Evolutionary conservation across 2,888 invertebrate species (phyloP).

Genomic region (Clepsis dumicolana): DNA sequence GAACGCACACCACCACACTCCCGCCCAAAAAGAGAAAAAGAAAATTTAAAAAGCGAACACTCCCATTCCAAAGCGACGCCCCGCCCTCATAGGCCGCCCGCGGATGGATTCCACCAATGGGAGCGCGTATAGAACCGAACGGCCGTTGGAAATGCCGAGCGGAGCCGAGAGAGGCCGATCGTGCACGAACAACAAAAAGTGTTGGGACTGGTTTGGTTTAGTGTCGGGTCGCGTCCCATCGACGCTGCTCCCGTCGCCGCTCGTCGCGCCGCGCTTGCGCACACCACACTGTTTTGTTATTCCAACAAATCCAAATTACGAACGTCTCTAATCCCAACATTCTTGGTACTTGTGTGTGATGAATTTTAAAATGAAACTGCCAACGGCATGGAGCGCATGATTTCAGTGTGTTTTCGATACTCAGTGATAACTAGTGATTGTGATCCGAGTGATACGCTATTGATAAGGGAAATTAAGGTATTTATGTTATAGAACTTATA

Average conservation of each 20-base stretch:
- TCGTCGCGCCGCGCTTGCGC: constrained; percentile 77
- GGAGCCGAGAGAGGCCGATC: constrained; percentile 73
- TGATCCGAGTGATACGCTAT: constrained; percentile 77
- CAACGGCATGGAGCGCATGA: constrained; percentile 82
- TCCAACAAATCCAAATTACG: constrained; percentile 41
- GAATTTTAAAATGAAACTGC: constrained; percentile 74
- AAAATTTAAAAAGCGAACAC: constrained; percentile 84
- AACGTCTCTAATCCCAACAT: constrained; percentile 39
- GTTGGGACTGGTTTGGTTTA: constrained; percentile 84
- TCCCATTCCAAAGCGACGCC: constrained; percentile 69
- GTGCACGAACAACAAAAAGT: constrained; percentile 83
- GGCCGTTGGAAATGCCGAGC: constrained; percentile 62
- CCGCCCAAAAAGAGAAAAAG: constrained; percentile 85
- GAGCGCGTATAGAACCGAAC: constrained; percentile 53
- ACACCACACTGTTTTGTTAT: constrained; percentile 68
- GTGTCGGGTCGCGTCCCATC: constrained; percentile 86
- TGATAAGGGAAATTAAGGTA: constrained; percentile 79
- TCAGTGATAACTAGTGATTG: constrained; percentile 83
- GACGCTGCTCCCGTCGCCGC: constrained; percentile 80
- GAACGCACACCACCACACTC: constrained; percentile 79
- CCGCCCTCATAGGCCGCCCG: constrained; percentile 75
- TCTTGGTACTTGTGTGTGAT: constrained; percentile 73
- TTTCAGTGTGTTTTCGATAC: constrained; percentile 80
- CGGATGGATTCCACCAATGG: constrained; percentile 60
- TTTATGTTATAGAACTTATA: constrained; percentile 46